Evolutionary conservation across 1,140 invertebrate genomes (phyloP), one percentile per base, ranked within the genome.

Genomic region (Lasioglossum albipes): DNA sequence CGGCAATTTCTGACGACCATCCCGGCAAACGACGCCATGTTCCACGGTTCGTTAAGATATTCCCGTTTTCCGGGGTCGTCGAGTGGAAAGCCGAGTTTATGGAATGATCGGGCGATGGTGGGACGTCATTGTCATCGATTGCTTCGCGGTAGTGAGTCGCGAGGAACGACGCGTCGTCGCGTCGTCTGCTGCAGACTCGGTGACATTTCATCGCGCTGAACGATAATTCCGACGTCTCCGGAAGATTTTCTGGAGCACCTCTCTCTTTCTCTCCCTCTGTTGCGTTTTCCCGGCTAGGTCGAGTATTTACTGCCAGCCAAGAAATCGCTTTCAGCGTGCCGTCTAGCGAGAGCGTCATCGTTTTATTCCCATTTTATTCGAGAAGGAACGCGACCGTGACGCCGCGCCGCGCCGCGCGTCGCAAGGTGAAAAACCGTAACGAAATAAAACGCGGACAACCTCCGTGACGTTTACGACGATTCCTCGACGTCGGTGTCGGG

Each of bases 291-390:
- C 9, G 12, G 22, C n/a, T n/a, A 22, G 5, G 2, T 67, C 49
- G 54, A 57, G 27, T 72, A 82, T 82, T 79, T 72, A 45, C 42
- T 13, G 54, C 36, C n/a, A 59, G 57, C 69, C 54, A 42, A 72
- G 54, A 59, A 79, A 82, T 79, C 49, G 42, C 64, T 67, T 72
- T 52, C 52, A 78, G 31, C 65, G 7, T 7, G 6, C 42, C 4
- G 66, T 7, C 42, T 65, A 18, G 2, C 61, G 20, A 27, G 45
- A 42, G 18, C 36, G 41, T 16, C 22, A 45, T 41, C 12, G 42
- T 22, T 62, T 57, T 79, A 59, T 74, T 73, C 65, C 22, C 52
- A 68, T 22, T 80, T 52, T 68, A 49, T 68, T 27, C 42, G 10
- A 12, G 10, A 49, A 49, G 45, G 12, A 49, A 49, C 13, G 36